Evolutionary conservation across 1,140 invertebrate species (phyloP).

Genomic region (Anadara kagoshimensis): DNA sequence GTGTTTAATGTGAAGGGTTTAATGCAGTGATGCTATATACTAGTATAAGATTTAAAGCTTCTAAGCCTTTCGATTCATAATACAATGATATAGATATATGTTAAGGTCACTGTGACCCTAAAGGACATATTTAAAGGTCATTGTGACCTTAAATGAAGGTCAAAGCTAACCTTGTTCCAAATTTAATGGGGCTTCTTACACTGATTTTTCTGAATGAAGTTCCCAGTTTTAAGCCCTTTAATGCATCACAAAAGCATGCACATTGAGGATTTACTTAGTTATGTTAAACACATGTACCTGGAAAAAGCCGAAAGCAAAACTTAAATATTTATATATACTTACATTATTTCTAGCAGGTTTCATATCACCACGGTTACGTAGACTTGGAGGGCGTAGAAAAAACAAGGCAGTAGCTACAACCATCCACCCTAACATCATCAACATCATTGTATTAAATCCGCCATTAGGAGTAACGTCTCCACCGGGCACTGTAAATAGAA

Average conservation of each 20-base stretch:
- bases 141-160: neutral
- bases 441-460: conserved; percentile 72
- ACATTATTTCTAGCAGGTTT: conserved; percentile 69
- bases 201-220: no score
- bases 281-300: no score
- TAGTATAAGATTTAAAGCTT: no score
- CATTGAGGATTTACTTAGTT: no score
- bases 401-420: conserved; percentile 76
- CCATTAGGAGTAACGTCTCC: conserved; percentile 55
- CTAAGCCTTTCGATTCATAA: neutral
- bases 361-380: conserved; percentile 61
- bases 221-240: no score
- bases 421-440: conserved; percentile 76
- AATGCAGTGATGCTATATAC: no score
- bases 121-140: neutral
- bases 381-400: conserved; percentile 75
- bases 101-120: no score
- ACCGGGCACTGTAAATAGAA: conserved; percentile 73
- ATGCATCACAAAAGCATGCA: no score
- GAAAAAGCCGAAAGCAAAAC: neutral
- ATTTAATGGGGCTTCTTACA: no score
- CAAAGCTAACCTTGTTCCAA: no score
- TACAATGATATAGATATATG: neutral
- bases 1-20: no score
- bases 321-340: conserved; percentile 1